phyloP scores from a whole-genome alignment of 2,888 invertebrate genomes.

The Lasioglossum zephyrum region DNA sequence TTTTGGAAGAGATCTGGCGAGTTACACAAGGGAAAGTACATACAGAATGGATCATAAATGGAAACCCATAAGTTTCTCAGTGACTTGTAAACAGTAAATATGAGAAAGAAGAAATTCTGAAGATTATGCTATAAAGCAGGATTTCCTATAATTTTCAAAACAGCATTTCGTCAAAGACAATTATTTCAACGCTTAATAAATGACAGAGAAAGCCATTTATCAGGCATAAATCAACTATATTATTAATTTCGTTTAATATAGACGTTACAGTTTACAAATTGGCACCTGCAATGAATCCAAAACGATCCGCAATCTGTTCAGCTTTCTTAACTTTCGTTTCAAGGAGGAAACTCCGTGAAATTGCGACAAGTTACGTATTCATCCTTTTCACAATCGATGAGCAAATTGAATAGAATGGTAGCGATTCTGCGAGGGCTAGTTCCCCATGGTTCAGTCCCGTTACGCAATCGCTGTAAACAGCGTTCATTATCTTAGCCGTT shows the following conservation, averaged over 20 bases:
- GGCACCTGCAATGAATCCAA: background rate
- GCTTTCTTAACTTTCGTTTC: background rate
- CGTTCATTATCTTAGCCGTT: slow-evolving; percentile 15
- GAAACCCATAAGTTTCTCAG: no score
- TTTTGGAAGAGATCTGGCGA: no score
- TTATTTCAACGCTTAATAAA: background rate
- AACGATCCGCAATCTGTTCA: background rate
- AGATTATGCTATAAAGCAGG: background rate
- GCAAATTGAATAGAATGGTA: background rate
- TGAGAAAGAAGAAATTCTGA: background rate
- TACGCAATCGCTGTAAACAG: slow-evolving; percentile 5
- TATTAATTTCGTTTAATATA: background rate
- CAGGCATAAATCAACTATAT: background rate
- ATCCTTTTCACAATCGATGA: no score
- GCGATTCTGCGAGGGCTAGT: background rate
- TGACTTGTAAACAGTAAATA: background rate
- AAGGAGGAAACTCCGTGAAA: background rate
- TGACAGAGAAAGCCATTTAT: background rate
- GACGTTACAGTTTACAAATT: background rate
- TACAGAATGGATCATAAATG: no score
- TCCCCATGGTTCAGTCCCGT: background rate
- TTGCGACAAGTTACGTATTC: background rate
- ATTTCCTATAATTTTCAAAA: background rate
- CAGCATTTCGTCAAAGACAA: background rate
- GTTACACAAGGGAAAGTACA: no score